Evolutionary conservation across 2,888 invertebrate species (phyloP), one percentile per base, ranked within the genome.

Genomic region (Lutraria lutraria): DNA sequence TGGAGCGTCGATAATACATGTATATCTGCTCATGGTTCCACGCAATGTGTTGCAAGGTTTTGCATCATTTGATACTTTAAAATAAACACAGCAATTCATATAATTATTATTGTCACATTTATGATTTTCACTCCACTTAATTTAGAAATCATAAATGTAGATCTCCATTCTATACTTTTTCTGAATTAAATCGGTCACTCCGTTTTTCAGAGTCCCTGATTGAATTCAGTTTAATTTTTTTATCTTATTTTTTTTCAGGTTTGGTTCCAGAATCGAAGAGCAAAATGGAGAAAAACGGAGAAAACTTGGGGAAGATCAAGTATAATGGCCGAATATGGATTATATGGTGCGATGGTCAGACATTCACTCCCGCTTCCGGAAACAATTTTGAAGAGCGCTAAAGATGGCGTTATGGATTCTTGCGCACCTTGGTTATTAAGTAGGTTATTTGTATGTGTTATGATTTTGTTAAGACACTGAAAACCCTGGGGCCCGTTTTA

Each of bases 291-390:
- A 92, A 99, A 99, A 97, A 99, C 99, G 86, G 99, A 99, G 97
- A 99, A 99, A 97, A 99, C 99, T 95, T 99, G 99, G 99, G 99
- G 99, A 82, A 98, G 99, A 95, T 99, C 99, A 96, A 99, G 99
- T 95, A 99, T 99, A 96, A 99, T 99, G 99, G 99, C 99, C 93
- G 99, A 99, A 97, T 99, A 99, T 96, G 99, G 99, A 3, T 97
- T 99, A 84, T 99, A 99, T 97, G 99, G 99, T 0, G 99, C 99
- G 94, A 99, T 99, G 99, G 99, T 99, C 93, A 98, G 99, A 92
- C 99, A 99, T 97, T 99, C 99, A 82, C 97, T 99, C 93, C 99
- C 99, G 0, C 98, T 99, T 93, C 99, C 99, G 0, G 99, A 99
- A 95, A 99, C 99, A 93, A 99, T 99, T 96, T 98, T 99, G 95